phyloP scores from a whole-genome alignment of 2,888 invertebrate genomes.

The Anoplius nigerrimus region DNA sequence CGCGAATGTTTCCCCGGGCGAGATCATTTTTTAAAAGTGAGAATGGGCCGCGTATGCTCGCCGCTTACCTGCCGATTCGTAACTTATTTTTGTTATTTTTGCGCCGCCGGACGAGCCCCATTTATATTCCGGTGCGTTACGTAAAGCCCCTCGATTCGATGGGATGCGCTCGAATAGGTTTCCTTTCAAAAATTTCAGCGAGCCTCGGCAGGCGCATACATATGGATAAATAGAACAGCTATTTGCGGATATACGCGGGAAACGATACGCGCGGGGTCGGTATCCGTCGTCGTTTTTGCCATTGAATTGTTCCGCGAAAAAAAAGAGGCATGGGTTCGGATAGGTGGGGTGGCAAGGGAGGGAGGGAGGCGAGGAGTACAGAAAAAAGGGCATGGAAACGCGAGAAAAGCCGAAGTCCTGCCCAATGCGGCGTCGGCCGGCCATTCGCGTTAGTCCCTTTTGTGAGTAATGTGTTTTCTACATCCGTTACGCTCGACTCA shows the following conservation, averaged over 20 bases:
- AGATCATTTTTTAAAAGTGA: no score
- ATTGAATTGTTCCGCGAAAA: conserved; percentile 21
- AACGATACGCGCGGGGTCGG: conserved; percentile 30
- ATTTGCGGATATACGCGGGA: conserved; percentile 40
- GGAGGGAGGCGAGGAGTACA: background rate
- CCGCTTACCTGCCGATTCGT: conserved; percentile 26
- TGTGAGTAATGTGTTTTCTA: no score
- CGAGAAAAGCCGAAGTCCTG: conserved; percentile 2
- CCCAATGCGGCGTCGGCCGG: no score
- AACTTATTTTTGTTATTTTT: conserved; percentile 34
- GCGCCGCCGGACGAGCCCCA: conserved; percentile 19
- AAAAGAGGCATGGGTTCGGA: conserved; percentile 5
- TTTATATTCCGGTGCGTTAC: conserved; percentile 41
- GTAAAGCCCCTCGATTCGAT: conserved; percentile 25
- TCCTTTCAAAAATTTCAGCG: conserved; percentile 40
- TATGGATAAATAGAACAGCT: conserved; percentile 35
- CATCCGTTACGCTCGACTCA: no score
- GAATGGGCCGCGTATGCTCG: no score
- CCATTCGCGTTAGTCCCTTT: no score
- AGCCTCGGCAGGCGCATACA: conserved; percentile 4
- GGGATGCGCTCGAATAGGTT: conserved; percentile 28
- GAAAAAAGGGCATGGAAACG: conserved; percentile 8
- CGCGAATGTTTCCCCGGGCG: no score
- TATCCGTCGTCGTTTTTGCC: conserved; percentile 22
- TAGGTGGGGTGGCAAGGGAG: background rate